Percentiles rank a stretch among this genome's conserved stretches.
Evolutionary conservation across 2,113 vertebrate genomes (phyloP).

Genomic region (Synchiropus splendidus): DNA sequence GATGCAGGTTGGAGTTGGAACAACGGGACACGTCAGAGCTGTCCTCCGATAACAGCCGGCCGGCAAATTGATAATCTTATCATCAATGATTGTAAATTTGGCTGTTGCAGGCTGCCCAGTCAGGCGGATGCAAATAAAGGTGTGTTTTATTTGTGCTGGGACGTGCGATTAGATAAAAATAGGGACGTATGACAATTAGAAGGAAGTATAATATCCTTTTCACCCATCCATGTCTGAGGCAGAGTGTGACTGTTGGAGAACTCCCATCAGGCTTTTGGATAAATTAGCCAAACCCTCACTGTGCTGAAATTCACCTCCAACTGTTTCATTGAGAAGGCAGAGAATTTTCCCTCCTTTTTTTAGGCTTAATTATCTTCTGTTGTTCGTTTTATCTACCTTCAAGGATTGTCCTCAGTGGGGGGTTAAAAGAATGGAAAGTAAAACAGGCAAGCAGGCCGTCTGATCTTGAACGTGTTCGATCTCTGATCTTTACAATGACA

Average conservation of each 20-base stretch:
- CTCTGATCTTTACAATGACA: slow-evolving; percentile 49
- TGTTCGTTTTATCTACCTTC: slow-evolving; percentile 70
- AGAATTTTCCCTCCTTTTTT: slow-evolving; percentile 57
- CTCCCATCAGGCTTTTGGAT: slow-evolving; percentile 56
- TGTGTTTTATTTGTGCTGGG: slow-evolving; percentile 29
- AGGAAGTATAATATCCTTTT: slow-evolving; percentile 28
- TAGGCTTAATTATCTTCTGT: slow-evolving; percentile 73
- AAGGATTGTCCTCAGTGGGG: slow-evolving; percentile 66
- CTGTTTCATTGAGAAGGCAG: slow-evolving; percentile 62
- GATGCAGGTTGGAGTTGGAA: slow-evolving; percentile 56
- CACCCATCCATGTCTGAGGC: slow-evolving; percentile 43
- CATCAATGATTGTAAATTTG: slow-evolving; percentile 27
- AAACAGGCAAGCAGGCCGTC: slow-evolving; percentile 55
- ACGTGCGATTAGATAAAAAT: slow-evolving; percentile 38
- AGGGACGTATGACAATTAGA: slow-evolving; percentile 33
- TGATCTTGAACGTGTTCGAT: slow-evolving; percentile 24
- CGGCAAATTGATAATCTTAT: slow-evolving; percentile 40
- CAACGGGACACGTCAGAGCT: slow-evolving; percentile 53
- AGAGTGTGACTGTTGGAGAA: slow-evolving; percentile 50
- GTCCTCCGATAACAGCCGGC: slow-evolving; percentile 36
- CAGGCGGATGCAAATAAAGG: slow-evolving; percentile 39
- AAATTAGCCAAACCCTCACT: slow-evolving; percentile 63
- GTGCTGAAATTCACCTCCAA: slow-evolving; percentile 63
- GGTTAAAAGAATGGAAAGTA: slow-evolving; percentile 70
- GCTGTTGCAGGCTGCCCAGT: slow-evolving; percentile 19